A percentile compares a stretch with the other conserved stretches of the same genome.
phyloP scores from a whole-genome alignment of 2,113 vertebrate genomes.

The Oncorhynchus keta region DNA sequence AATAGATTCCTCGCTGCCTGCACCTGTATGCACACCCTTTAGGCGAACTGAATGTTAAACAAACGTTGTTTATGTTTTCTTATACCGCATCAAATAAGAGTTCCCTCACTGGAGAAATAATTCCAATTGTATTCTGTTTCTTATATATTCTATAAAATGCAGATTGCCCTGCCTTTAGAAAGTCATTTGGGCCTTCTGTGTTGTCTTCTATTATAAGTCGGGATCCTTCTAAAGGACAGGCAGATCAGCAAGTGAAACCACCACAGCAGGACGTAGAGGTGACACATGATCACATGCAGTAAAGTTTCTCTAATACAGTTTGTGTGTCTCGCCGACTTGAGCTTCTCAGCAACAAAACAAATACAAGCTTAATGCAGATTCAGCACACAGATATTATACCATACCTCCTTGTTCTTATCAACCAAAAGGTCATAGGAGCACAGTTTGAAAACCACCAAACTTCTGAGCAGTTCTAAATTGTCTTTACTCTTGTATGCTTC shows the following conservation, averaged over 20 bases:
- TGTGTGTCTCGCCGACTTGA: neutral
- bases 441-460: constrained; percentile 77
- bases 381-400: neutral
- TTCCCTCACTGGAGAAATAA: too few species aligned
- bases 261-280: neutral
- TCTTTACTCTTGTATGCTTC: constrained; percentile 81
- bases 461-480: constrained; percentile 75
- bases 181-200: too few species aligned
- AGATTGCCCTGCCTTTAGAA: too few species aligned
- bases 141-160: too few species aligned
- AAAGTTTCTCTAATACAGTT: neutral
- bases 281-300: neutral
- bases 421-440: constrained; percentile 74
- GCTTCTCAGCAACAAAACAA: neutral
- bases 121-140: too few species aligned
- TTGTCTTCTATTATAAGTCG: neutral
- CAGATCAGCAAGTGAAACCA: neutral
- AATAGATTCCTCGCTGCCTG: too few species aligned
- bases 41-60: too few species aligned
- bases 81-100: too few species aligned
- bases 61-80: too few species aligned
- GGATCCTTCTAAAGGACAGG: neutral
- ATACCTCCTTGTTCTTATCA: constrained; percentile 75
- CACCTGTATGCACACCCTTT: too few species aligned
- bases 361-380: neutral